Evolutionary conservation across 2,888 invertebrate genomes (phyloP).

Genomic region (Acholoe squamosa): DNA sequence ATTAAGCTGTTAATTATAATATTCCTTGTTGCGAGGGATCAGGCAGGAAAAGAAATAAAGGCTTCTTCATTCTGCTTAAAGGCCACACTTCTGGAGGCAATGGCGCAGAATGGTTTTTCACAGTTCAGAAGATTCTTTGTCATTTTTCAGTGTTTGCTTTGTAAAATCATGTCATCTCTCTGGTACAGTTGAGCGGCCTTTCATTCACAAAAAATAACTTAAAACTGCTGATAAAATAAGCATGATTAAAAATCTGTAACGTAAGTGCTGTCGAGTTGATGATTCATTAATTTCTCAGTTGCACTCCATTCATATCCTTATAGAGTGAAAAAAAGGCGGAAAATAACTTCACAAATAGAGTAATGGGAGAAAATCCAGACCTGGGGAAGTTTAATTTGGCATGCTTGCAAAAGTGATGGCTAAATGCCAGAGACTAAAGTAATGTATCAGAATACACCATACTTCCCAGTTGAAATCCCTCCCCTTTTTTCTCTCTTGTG

Average conservation of each 20-base stretch:
- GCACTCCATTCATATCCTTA: background rate
- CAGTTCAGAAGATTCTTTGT: too few species aligned
- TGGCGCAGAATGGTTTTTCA: too few species aligned
- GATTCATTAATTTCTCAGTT: slow-evolving; percentile 22
- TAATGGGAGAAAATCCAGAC: background rate
- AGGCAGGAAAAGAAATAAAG: too few species aligned
- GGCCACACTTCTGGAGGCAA: too few species aligned
- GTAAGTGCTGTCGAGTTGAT: slow-evolving; percentile 1
- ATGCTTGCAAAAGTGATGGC: background rate
- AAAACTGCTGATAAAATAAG: background rate
- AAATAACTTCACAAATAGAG: background rate
- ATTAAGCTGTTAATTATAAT: too few species aligned
- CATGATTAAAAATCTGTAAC: background rate
- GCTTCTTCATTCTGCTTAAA: too few species aligned
- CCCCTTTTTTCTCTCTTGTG: too few species aligned
- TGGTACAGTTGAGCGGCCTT: background rate
- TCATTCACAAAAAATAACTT: background rate
- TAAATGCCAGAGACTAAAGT: background rate
- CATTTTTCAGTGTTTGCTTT: too few species aligned
- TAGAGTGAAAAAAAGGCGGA: background rate
- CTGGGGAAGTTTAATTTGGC: background rate
- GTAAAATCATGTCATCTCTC: too few species aligned
- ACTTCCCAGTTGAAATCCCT: too few species aligned
- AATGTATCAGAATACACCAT: background rate
- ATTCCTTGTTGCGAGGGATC: too few species aligned